Conservation (phyloP, 2,113 vertebrate species). For the Gavialis gangeticus region DNA sequence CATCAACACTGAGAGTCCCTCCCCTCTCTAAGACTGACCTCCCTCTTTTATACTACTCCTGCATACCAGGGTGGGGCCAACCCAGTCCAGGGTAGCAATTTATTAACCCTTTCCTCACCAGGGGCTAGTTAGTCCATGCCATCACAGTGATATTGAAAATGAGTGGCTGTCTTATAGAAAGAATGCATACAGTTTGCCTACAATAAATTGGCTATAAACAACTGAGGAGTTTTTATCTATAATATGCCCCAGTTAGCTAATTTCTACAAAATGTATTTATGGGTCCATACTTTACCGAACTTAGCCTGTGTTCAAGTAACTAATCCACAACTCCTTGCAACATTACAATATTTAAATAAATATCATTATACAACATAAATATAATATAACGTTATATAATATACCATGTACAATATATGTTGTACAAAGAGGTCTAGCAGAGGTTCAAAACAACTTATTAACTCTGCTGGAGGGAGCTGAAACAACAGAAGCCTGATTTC, state of each 20-base stretch:
- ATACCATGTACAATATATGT: no score
- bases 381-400: no score
- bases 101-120: no score
- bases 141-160: neutral
- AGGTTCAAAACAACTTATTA: neutral
- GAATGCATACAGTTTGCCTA: neutral
- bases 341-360: neutral
- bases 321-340: neutral
- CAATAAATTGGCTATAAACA: constrained; percentile 17
- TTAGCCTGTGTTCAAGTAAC: neutral
- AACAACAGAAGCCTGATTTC: neutral
- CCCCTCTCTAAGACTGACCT: no score
- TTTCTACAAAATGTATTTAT: constrained; percentile 47
- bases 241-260: neutral
- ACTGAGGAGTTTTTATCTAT: neutral
- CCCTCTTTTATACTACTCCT: no score
- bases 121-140: no score
- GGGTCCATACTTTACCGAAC: neutral
- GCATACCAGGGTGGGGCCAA: no score
- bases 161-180: constrained; percentile 2
- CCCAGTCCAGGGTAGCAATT: no score
- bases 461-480: neutral
- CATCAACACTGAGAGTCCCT: no score
- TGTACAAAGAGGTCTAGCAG: neutral
- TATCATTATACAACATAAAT: no score